These are phyloP conservation scores for Megamerina dolium DNA, from an alignment of 2,888 invertebrate species.

Conservation along the genomic window DNA sequence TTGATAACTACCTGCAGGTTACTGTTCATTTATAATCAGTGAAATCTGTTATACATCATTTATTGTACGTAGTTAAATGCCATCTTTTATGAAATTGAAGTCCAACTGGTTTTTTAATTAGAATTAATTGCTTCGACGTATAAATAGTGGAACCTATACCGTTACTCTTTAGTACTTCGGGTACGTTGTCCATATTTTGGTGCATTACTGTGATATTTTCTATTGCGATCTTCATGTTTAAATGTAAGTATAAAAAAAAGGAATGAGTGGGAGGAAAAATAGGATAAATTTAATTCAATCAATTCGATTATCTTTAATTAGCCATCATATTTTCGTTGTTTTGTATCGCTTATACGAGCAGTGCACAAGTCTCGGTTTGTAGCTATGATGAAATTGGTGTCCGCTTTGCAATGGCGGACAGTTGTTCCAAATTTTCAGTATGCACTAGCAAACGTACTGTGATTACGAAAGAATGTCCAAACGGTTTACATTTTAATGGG, in stretches of 20 bases:
- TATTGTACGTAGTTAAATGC: too few species aligned
- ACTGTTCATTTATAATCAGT: too few species aligned
- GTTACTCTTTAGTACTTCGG: too few species aligned
- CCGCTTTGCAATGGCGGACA: constrained; percentile 17
- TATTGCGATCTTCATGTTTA: too few species aligned
- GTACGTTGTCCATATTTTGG: too few species aligned
- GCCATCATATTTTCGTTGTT: not conserved
- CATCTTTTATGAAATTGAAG: too few species aligned
- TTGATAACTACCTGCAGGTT: too few species aligned
- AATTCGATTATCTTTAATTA: constrained; percentile 7
- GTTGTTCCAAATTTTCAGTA: constrained; percentile 20
- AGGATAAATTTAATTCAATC: not conserved
- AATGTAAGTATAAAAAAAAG: not conserved
- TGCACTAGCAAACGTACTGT: constrained; percentile 11
- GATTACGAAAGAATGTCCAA: constrained; percentile 17
- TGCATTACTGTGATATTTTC: too few species aligned
- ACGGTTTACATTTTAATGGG: constrained; percentile 22
- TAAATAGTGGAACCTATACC: too few species aligned
- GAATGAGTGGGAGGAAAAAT: not conserved
- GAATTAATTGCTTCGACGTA: too few species aligned
- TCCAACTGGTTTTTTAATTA: too few species aligned
- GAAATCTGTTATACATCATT: too few species aligned
- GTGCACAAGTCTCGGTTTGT: constrained; percentile 6
- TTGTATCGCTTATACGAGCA: not conserved
- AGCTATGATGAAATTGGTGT: constrained; percentile 13